These are phyloP conservation scores for Brachynemurus nebulosus DNA, from an alignment of 2,888 invertebrate genomes.

Conservation along the genomic window DNA sequence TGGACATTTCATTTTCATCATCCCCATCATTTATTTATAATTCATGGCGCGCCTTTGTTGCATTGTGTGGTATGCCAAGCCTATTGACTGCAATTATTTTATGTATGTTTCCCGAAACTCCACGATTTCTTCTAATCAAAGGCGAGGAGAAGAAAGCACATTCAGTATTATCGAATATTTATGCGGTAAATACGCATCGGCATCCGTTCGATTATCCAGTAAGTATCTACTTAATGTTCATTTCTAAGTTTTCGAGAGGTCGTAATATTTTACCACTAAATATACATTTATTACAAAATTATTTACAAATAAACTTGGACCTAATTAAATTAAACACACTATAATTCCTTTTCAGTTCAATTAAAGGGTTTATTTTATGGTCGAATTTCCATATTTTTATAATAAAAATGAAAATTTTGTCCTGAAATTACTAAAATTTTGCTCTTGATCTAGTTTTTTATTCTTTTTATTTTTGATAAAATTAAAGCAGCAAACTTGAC, in stretches of 20 bases:
- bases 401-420: no score
- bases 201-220: constrained; percentile 36
- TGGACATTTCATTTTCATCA: neutral
- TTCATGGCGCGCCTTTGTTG: constrained; percentile 50
- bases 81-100: constrained; percentile 36
- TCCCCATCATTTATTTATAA: constrained; percentile 29
- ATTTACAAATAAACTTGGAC: no score
- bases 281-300: no score
- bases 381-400: no score
- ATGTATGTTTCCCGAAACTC: constrained; percentile 42
- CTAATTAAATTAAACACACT: no score
- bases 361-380: no score
- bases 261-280: no score
- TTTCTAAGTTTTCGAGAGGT: neutral
- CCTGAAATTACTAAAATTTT: no score
- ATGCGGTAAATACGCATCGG: constrained; percentile 37
- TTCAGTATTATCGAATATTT: constrained; percentile 39
- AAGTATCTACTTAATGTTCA: constrained; percentile 18
- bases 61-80: constrained; percentile 43
- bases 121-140: constrained; percentile 38
- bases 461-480: no score
- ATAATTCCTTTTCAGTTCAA: no score
- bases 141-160: constrained; percentile 37
- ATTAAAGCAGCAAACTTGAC: no score
- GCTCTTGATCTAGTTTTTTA: no score